Percentiles rank a stretch among this genome's conserved stretches.
These are phyloP conservation scores for Drosophila kuntzei DNA, from an alignment of 2,888 invertebrate species.

Conservation along the genomic window DNA sequence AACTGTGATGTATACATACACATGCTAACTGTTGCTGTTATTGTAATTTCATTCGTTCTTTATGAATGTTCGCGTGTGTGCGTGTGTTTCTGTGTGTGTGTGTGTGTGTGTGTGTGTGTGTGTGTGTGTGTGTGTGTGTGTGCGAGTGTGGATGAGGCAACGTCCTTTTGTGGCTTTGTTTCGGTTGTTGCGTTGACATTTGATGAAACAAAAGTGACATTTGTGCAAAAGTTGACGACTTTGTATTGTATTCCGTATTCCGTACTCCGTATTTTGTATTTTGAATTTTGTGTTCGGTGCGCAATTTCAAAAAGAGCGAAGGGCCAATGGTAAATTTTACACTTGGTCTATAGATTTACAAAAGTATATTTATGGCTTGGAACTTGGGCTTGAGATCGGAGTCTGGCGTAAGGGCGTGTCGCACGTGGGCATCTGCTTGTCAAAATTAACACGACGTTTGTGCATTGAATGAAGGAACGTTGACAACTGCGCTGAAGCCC, in stretches of 20 bases:
- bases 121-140: conserved; percentile 11
- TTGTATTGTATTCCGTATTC: conserved; percentile 58
- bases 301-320: conserved; percentile 45
- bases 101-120: conserved; percentile 17
- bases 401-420: conserved; percentile 22
- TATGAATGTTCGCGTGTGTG: conserved; percentile 27
- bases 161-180: conserved; percentile 79
- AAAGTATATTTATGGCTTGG: conserved; percentile 18
- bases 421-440: conserved; percentile 77
- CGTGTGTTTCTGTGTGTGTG: conserved; percentile 15
- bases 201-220: conserved; percentile 82
- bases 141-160: conserved; percentile 34
- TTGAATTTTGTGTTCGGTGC: conserved; percentile 29
- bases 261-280: conserved; percentile 26
- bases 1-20: conserved; percentile 46
- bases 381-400: neutral
- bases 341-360: conserved; percentile 22
- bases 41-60: conserved; percentile 76
- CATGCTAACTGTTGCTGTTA: conserved; percentile 53
- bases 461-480: conserved; percentile 56
- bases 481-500: conserved; percentile 63
- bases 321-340: conserved; percentile 55
- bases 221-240: conserved; percentile 77
- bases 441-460: conserved; percentile 79
- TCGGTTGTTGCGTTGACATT: conserved; percentile 81